A percentile compares a stretch with the other conserved stretches of the same genome.
Evolutionary conservation across 1,140 invertebrate genomes (phyloP).

Genomic region (Zaprionus capensis): DNA sequence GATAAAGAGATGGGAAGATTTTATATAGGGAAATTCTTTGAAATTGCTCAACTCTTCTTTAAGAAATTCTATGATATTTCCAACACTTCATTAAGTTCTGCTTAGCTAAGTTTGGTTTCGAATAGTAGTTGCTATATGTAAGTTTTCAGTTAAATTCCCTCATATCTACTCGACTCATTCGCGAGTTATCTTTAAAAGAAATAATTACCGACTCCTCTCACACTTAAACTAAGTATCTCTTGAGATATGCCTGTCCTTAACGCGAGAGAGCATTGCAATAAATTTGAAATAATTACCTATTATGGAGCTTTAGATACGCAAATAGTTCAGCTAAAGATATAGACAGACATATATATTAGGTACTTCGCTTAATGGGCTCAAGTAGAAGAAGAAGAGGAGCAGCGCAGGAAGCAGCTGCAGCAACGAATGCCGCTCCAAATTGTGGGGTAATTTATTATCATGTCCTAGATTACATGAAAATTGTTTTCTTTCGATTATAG

Average conservation of each 20-base stretch:
- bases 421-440: constrained; percentile 74
- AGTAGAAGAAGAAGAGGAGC: constrained; percentile 24
- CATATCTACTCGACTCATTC: not conserved
- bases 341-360: constrained; percentile 11
- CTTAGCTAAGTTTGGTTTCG: not conserved
- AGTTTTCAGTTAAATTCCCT: not conserved
- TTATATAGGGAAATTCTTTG: not conserved
- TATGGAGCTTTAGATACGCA: constrained; percentile 69
- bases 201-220: not conserved
- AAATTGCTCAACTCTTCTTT: not conserved
- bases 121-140: not conserved
- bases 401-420: constrained; percentile 1
- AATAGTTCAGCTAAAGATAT: constrained; percentile 13
- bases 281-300: constrained; percentile 84
- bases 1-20: not conserved
- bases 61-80: not conserved
- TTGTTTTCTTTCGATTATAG: constrained; percentile 83
- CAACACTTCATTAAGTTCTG: not conserved
- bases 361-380: constrained; percentile 57
- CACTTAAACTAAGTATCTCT: not conserved
- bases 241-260: not conserved
- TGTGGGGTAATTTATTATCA: constrained; percentile 80
- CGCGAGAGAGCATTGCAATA: constrained; percentile 65
- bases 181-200: not conserved
- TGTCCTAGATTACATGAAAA: constrained; percentile 84